These are phyloP conservation scores for Tetragonisca angustula DNA, from an alignment of 2,888 invertebrate species.

Conservation along the genomic window DNA sequence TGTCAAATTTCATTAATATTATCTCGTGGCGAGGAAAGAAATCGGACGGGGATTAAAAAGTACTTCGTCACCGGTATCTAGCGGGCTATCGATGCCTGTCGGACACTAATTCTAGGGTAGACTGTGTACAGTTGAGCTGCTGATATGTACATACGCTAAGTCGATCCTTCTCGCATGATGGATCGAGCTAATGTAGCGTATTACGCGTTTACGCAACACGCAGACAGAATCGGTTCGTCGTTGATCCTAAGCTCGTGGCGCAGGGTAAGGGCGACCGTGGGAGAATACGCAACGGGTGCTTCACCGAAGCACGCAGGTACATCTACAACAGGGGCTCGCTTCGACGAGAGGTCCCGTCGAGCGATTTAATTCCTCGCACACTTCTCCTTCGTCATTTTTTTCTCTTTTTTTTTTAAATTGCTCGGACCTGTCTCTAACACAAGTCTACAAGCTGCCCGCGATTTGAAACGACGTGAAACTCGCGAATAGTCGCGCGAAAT, in stretches of 20 bases:
- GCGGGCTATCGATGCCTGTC: constrained; percentile 54
- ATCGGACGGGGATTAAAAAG: constrained; percentile 35
- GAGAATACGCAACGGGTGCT: constrained; percentile 74
- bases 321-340: constrained; percentile 44
- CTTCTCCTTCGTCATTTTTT: not conserved
- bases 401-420: not conserved
- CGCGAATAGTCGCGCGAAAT: no score
- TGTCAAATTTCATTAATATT: no score
- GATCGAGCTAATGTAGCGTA: constrained; percentile 80
- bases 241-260: constrained; percentile 75
- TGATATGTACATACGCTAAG: constrained; percentile 67
- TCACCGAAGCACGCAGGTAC: constrained; percentile 49
- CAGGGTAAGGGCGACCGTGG: constrained; percentile 74
- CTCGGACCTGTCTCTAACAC: not conserved
- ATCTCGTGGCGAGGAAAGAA: not conserved
- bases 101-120: constrained; percentile 61
- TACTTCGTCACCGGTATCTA: constrained; percentile 47
- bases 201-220: constrained; percentile 74
- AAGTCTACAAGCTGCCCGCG: no score
- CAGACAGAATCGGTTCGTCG: constrained; percentile 71
- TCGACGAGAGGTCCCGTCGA: constrained; percentile 33
- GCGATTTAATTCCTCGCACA: constrained; percentile 38
- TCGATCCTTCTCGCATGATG: constrained; percentile 73
- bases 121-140: constrained; percentile 46
- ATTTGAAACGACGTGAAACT: no score